Evolutionary conservation across 1,140 invertebrate species (phyloP).

Genomic region (Liolophura sinensis): DNA sequence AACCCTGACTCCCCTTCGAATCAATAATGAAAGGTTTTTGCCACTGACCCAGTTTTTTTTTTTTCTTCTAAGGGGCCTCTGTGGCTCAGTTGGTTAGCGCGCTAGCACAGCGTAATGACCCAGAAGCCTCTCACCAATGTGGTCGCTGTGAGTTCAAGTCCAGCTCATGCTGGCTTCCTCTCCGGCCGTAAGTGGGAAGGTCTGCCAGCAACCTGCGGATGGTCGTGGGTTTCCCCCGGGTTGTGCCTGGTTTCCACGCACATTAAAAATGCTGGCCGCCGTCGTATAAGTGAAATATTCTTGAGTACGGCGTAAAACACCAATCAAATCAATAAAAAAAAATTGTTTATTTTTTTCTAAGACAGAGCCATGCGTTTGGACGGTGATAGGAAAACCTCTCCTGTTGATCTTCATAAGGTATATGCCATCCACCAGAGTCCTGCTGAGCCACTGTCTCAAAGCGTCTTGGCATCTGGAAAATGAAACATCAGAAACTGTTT

Average conservation of each 20-base stretch:
- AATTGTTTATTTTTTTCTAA: not conserved
- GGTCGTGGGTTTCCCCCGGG: too few species aligned
- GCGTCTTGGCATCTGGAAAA: slow-evolving; percentile 18
- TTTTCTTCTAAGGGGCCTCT: not conserved
- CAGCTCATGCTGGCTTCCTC: too few species aligned
- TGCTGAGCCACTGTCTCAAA: slow-evolving; percentile 14
- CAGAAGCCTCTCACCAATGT: too few species aligned
- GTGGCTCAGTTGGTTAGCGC: too few species aligned
- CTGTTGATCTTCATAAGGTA: slow-evolving; percentile 15
- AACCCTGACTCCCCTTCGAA: too few species aligned
- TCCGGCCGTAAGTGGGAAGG: too few species aligned
- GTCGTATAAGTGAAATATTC: slow-evolving; percentile 6
- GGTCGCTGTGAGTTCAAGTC: too few species aligned
- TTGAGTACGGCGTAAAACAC: slow-evolving; percentile 5
- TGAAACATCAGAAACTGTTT: not conserved
- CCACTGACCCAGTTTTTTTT: slow-evolving; percentile 1
- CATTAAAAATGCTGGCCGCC: too few species aligned
- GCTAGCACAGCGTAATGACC: too few species aligned
- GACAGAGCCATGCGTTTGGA: slow-evolving; percentile 3
- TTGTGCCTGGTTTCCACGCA: too few species aligned
- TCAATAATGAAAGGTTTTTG: too few species aligned
- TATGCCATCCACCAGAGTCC: slow-evolving; percentile 18
- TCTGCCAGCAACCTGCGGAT: too few species aligned
- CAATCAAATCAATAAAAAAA: slow-evolving; percentile 3
- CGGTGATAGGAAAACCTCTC: not conserved